Conservation (phyloP, 1,140 invertebrate species). For the Nasonia giraulti region DNA sequence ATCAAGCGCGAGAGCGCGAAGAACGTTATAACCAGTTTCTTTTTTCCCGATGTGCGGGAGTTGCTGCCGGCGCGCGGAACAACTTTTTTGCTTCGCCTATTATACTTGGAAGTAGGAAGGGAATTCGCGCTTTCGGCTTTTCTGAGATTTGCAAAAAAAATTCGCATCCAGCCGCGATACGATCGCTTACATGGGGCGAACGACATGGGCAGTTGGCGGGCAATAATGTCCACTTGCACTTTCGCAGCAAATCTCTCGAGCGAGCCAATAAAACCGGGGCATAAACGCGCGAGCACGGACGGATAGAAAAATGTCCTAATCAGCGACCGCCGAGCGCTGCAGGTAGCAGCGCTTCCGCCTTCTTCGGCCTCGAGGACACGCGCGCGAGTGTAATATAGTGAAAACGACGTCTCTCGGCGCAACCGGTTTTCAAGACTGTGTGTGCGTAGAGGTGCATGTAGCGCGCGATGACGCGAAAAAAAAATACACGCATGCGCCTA, state of each 20-base stretch:
- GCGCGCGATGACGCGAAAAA: no score
- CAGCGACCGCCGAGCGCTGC: not conserved
- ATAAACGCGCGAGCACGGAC: not conserved
- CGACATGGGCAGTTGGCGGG: no score
- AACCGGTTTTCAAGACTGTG: not conserved
- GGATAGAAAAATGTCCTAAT: not conserved
- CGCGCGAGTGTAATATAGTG: not conserved
- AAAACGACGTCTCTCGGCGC: not conserved
- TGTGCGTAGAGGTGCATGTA: not conserved
- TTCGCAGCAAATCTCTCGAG: not conserved
- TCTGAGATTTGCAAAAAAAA: not conserved
- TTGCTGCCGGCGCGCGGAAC: not conserved
- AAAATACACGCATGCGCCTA: no score
- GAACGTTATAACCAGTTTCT: constrained; percentile 4
- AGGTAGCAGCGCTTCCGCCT: not conserved
- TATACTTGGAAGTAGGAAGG: not conserved
- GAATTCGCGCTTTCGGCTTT: not conserved
- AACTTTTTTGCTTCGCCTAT: not conserved
- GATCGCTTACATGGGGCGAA: no score
- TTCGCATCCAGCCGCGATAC: no score
- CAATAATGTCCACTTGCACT: not conserved
- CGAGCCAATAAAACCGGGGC: not conserved
- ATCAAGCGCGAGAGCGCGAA: constrained; percentile 8
- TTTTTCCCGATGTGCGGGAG: not conserved
- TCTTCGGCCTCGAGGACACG: not conserved